Base-by-base conservation (phyloP, 2,113 vertebrate species). In the Tauraco erythrolophus region DNA sequence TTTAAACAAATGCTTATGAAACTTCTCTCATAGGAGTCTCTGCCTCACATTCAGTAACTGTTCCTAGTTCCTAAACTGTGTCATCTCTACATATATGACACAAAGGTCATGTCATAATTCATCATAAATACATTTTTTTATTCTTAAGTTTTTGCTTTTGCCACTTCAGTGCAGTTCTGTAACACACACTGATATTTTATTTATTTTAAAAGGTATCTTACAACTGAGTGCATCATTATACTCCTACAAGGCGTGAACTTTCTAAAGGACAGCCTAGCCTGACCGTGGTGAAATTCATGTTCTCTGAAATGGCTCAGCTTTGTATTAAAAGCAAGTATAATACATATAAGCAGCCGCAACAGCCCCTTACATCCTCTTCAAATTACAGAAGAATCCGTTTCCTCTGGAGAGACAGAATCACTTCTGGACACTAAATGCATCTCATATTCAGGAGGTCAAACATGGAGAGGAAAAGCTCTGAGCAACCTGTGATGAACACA, bases 391-490 rank as follows among this genome's bases (percentile, higher is more conserved):
- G 21, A 92, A 58, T 15, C 9, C 1, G 2, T 60, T 74, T 80
- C 58, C 22, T 65, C 71, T 31, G 7, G 15, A 80, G 11, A 78
- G 19, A 72, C 31, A 53, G 50, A 94, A 66, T 10, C 18, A 66
- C 8, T 69, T 69, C 9, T 62, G 35, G 46, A 86, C 15, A 18
- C 17, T 27, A 71, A 90, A 93, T 12, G 11, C 14, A 4, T 68
- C 56, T 62, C 1, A 0, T 39, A 62, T 16, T 31, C 3, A 1
- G 14, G 14, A 5, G 4, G 9, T 33, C 1, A 0, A 78, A 54
- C 10, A 35, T 0, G 4, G 17, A 58, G 19, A 85, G 24, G 4
- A 92, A 92, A 85, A 76, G 43, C 7, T 37, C 50, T 70, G 46
- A 95, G 51, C 37, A 90, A 76, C 10, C 14, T 75, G 41, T 21